Evolutionary conservation across 1,140 invertebrate species (phyloP).

Genomic region (Helicorthomorpha holstii): DNA sequence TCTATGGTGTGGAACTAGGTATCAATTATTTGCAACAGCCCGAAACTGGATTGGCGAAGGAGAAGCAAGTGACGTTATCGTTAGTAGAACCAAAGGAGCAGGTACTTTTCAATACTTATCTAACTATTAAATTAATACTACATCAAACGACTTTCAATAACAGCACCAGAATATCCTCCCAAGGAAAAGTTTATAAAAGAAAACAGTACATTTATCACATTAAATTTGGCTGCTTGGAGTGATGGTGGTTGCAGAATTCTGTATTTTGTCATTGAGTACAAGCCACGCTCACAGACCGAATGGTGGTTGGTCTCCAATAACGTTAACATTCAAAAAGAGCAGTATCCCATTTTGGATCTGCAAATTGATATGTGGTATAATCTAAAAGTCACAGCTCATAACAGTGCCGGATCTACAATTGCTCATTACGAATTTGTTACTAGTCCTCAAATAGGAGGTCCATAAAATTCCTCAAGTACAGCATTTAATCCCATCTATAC

Average conservation of each 20-base stretch:
- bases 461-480: too few species aligned
- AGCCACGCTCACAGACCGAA: conserved; percentile 17
- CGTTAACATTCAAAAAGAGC: conserved; percentile 10
- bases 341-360: conserved; percentile 35
- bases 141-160: background rate
- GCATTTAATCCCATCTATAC: too few species aligned
- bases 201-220: conserved; percentile 24
- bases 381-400: conserved; percentile 68
- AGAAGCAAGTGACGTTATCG: conserved; percentile 20
- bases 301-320: conserved; percentile 17
- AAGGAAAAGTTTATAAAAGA: conserved; percentile 11
- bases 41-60: conserved; percentile 25
- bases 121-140: background rate
- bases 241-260: conserved; percentile 25
- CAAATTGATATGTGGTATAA: conserved; percentile 71
- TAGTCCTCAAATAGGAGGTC: conserved; percentile 34
- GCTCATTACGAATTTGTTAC: conserved; percentile 65
- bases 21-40: conserved; percentile 27
- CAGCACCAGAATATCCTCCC: conserved; percentile 17
- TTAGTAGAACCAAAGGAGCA: conserved; percentile 24
- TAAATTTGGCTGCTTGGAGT: conserved; percentile 25
- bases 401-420: conserved; percentile 75
- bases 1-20: conserved; percentile 29
- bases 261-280: conserved; percentile 25
- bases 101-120: conserved; percentile 12